Conservation (phyloP, 2,797 vertebrate species). For the Enteromius trimaculatus region DNA sequence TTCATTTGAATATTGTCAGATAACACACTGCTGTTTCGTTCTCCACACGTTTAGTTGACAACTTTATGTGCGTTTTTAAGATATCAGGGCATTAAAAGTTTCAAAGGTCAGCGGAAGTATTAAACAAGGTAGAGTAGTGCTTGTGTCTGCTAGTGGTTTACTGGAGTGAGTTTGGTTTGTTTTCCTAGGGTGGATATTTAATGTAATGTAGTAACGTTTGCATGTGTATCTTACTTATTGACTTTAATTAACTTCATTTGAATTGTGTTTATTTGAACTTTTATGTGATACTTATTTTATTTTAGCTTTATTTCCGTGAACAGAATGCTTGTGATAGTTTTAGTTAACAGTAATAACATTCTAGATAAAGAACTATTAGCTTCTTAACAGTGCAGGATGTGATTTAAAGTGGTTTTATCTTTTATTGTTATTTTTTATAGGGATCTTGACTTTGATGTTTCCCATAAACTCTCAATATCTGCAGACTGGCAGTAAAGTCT, state of each 20-base stretch:
- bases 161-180: background rate
- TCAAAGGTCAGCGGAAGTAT: constrained; percentile 37
- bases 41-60: background rate
- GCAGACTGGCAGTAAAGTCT: constrained; percentile 35
- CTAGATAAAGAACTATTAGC: no score
- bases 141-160: background rate
- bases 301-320: background rate
- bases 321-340: background rate
- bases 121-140: background rate
- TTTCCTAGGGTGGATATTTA: background rate
- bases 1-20: constrained; percentile 7
- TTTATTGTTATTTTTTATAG: background rate
- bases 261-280: no score
- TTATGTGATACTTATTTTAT: no score
- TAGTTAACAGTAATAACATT: no score
- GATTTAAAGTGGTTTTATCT: background rate
- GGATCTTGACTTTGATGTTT: constrained; percentile 13
- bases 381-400: background rate
- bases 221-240: no score
- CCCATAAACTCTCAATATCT: constrained; percentile 10
- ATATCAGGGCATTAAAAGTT: background rate
- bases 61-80: background rate
- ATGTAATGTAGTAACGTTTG: background rate
- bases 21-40: background rate
- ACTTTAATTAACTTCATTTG: no score